Evolutionary conservation across 2,888 invertebrate genomes (phyloP).

Genomic region (Suillia variegata): DNA sequence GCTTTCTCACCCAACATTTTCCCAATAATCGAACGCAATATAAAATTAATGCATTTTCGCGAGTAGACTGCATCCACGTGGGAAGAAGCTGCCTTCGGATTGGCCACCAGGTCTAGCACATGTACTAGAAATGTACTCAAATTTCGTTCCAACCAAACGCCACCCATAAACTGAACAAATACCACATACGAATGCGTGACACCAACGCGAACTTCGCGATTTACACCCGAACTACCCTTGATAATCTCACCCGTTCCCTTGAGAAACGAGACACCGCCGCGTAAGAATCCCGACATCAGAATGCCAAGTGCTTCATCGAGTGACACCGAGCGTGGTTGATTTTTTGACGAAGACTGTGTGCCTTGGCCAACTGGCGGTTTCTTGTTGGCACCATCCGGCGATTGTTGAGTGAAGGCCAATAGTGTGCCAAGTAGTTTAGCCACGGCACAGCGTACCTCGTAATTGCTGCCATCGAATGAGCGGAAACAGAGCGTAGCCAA

Average conservation of each 20-base stretch:
- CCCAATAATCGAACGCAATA: constrained; percentile 88
- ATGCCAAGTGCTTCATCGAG: constrained; percentile 90
- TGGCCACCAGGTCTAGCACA: constrained; percentile 90
- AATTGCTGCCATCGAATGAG: constrained; percentile 89
- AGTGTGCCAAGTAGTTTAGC: constrained; percentile 86
- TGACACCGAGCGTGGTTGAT: constrained; percentile 66
- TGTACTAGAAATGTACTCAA: constrained; percentile 85
- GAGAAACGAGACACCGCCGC: constrained; percentile 92
- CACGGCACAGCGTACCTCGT: constrained; percentile 89
- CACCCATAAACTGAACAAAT: constrained; percentile 91
- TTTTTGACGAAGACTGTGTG: constrained; percentile 42
- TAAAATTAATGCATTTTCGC: constrained; percentile 95
- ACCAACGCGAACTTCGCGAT: constrained; percentile 94
- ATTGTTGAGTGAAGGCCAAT: constrained; percentile 73
- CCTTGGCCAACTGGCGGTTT: constrained; percentile 38
- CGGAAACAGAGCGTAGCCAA: constrained; percentile 90
- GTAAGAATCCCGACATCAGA: constrained; percentile 89
- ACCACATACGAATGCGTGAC: constrained; percentile 97
- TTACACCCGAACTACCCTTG: constrained; percentile 90
- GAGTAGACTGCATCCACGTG: constrained; percentile 98
- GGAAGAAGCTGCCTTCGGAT: constrained; percentile 92
- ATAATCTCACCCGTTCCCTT: constrained; percentile 95
- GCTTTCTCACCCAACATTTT: constrained; percentile 96
- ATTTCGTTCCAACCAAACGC: constrained; percentile 93
- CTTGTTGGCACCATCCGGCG: constrained; percentile 63